These are phyloP conservation scores for Bettongia penicillata DNA, from an alignment of 2,113 vertebrate species.

Conservation along the genomic window DNA sequence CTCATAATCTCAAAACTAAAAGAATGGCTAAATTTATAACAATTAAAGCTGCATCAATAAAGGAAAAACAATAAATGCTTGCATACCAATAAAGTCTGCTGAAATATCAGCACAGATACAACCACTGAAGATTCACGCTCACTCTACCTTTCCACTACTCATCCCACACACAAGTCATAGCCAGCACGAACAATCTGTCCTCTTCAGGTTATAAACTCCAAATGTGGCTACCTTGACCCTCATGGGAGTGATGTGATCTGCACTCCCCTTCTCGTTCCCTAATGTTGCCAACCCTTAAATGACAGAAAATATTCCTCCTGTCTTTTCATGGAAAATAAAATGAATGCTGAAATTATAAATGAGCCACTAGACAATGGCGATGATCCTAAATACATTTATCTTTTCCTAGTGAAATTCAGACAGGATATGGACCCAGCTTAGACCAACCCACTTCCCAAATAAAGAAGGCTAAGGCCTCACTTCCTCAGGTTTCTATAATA, in stretches of 20 bases:
- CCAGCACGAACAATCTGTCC: background rate
- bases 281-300: background rate
- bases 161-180: background rate
- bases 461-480: background rate
- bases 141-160: background rate
- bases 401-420: background rate
- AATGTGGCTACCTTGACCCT: background rate
- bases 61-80: background rate
- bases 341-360: background rate
- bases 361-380: background rate
- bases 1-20: background rate
- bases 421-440: background rate
- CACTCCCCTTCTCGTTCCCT: background rate
- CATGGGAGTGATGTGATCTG: background rate
- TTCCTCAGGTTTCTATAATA: background rate
- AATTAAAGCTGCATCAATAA: background rate
- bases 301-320: background rate
- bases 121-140: background rate
- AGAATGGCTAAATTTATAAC: background rate
- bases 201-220: background rate
- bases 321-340: background rate
- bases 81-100: background rate
- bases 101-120: background rate
- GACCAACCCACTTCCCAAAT: background rate
- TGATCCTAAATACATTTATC: background rate